Conservation (phyloP, 2,113 vertebrate species). For the Ictalurus punctatus region DNA sequence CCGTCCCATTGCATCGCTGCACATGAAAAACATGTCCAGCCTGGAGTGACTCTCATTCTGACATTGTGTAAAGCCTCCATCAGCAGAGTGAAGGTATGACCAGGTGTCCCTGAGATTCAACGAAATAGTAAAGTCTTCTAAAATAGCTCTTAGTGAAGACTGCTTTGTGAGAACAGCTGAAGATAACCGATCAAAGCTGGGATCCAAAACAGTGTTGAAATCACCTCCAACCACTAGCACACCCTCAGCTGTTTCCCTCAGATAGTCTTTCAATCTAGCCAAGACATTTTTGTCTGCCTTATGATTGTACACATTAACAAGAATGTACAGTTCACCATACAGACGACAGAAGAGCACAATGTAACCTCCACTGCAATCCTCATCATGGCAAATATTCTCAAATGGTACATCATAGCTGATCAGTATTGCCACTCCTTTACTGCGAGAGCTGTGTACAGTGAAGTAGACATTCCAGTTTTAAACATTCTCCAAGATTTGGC, state of each 20-base stretch:
- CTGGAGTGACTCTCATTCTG: no score
- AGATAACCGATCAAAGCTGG: not conserved
- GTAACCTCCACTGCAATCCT: not conserved
- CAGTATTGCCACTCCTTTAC: not conserved
- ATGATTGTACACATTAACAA: no score
- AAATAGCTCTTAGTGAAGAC: not conserved
- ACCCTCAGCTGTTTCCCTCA: not conserved
- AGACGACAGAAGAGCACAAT: not conserved
- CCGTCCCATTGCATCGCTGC: no score
- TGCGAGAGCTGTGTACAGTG: not conserved
- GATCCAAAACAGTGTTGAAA: not conserved
- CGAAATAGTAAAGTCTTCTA: not conserved
- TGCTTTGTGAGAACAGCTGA: no score
- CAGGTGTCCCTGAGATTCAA: not conserved
- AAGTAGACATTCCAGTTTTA: not conserved
- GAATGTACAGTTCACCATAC: not conserved
- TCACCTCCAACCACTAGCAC: not conserved
- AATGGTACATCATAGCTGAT: not conserved
- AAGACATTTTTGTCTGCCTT: not conserved
- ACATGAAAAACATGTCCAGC: no score
- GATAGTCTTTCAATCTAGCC: not conserved
- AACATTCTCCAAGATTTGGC: not conserved
- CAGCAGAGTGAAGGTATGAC: not conserved
- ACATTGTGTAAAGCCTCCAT: not conserved
- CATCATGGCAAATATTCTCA: slow-evolving; percentile 4